Percentiles rank a stretch among this genome's conserved stretches.
These are phyloP conservation scores for Bellardia pandia DNA, from an alignment of 2,888 invertebrate species.

Conservation along the genomic window DNA sequence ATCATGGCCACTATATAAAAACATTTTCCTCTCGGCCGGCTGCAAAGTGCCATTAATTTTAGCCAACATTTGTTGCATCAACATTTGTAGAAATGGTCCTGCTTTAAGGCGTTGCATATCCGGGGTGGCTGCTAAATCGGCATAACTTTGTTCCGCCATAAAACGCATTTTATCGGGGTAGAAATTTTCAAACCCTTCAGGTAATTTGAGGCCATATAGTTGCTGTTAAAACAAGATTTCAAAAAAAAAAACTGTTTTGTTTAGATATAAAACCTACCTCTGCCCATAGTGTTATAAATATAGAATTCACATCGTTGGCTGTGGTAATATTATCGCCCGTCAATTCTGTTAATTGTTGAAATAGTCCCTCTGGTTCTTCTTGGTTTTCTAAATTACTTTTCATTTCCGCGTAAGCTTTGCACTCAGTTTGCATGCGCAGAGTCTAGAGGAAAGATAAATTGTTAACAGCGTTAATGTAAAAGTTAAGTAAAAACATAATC, in stretches of 20 bases:
- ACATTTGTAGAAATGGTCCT: conserved; percentile 86
- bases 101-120: conserved; percentile 86
- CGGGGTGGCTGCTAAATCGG: conserved; percentile 84
- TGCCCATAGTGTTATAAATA: conserved; percentile 87
- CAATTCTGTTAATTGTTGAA: conserved; percentile 84
- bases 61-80: conserved; percentile 86
- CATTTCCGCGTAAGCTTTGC: conserved; percentile 86
- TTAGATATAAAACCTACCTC: conserved; percentile 85
- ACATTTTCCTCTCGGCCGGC: conserved; percentile 85
- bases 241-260: conserved; percentile 21
- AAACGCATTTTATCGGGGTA: conserved; percentile 86
- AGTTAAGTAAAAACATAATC: too few species aligned
- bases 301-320: conserved; percentile 87
- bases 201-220: conserved; percentile 86
- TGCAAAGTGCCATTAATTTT: conserved; percentile 83
- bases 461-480: too few species aligned
- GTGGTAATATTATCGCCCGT: conserved; percentile 86
- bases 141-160: conserved; percentile 85
- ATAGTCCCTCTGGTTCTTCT: conserved; percentile 83
- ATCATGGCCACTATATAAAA: conserved; percentile 89
- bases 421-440: conserved; percentile 86
- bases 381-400: conserved; percentile 84
- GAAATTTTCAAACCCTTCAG: conserved; percentile 86
- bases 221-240: conserved; percentile 79
- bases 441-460: conserved; percentile 78